These are phyloP conservation scores for Sweltsa coloradensis DNA, from an alignment of 1,140 invertebrate genomes.

Conservation along the genomic window DNA sequence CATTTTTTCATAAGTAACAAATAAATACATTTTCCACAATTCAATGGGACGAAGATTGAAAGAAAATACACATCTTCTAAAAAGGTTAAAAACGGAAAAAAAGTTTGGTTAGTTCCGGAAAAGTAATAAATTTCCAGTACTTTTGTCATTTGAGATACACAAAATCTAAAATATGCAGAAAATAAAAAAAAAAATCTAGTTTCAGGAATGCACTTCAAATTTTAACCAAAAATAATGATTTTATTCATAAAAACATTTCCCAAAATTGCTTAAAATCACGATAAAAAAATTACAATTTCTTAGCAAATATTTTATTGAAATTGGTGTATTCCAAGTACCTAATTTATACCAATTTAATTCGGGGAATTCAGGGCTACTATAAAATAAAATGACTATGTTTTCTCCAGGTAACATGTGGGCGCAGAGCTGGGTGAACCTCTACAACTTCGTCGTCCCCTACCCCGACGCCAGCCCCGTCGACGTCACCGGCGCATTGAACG, in stretches of 20 bases:
- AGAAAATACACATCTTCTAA: too few relatives aligned
- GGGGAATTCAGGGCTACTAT: too few relatives aligned
- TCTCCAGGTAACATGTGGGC: constrained; percentile 72
- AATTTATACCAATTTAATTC: background rate
- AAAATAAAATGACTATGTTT: background rate
- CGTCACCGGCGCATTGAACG: constrained; percentile 53
- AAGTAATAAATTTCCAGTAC: too few relatives aligned
- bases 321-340: background rate
- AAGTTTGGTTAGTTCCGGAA: too few relatives aligned
- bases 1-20: too few relatives aligned
- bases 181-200: too few relatives aligned
- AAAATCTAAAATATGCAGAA: too few relatives aligned
- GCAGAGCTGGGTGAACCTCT: constrained; percentile 75
- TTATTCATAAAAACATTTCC: background rate
- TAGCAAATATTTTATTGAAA: background rate
- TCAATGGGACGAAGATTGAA: too few relatives aligned
- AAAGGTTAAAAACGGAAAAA: too few relatives aligned
- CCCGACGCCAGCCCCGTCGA: constrained; percentile 58
- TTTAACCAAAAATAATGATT: background rate
- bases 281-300: background rate
- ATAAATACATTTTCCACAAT: too few relatives aligned
- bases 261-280: background rate
- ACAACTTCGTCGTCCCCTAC: constrained; percentile 59
- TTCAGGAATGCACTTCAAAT: too few relatives aligned
- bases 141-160: too few relatives aligned